These are phyloP conservation scores for Pelobates fuscus DNA, from an alignment of 2,113 vertebrate species.

Conservation along the genomic window DNA sequence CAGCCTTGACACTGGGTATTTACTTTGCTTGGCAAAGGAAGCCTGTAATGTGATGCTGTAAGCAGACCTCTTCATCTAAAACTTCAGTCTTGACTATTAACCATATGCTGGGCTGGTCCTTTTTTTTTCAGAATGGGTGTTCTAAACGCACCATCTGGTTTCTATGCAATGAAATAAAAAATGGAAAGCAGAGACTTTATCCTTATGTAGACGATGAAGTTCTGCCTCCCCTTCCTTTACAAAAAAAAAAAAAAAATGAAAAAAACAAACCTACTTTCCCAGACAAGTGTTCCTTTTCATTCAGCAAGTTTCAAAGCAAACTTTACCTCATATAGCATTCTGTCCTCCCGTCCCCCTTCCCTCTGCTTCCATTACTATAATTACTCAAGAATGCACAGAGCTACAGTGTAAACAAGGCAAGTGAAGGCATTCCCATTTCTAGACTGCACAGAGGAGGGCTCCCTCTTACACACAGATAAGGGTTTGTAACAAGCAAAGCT, in stretches of 20 bases:
- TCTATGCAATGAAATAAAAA: constrained; percentile 78
- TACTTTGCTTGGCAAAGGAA: constrained; percentile 80
- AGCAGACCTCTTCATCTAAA: constrained; percentile 73
- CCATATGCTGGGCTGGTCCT: constrained; percentile 79
- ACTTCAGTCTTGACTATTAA: constrained; percentile 73
- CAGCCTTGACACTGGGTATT: constrained; percentile 74
- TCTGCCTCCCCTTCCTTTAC: constrained; percentile 50
- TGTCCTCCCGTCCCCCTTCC: constrained; percentile 47
- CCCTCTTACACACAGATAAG: neutral
- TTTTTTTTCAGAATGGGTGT: constrained; percentile 73
- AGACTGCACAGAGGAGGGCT: neutral
- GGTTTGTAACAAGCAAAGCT: constrained; percentile 40
- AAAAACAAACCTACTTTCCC: constrained; percentile 41
- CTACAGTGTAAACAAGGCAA: constrained; percentile 52
- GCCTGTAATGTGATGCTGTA: constrained; percentile 76
- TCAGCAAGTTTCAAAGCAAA: constrained; percentile 55
- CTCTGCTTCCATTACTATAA: constrained; percentile 50
- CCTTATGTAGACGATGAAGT: constrained; percentile 63
- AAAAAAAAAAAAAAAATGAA: constrained; percentile 3
- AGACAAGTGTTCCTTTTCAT: constrained; percentile 58
- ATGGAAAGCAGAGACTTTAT: constrained; percentile 72
- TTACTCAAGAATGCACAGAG: constrained; percentile 52
- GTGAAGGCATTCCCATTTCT: constrained; percentile 40
- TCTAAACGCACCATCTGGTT: constrained; percentile 87
- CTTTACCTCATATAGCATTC: constrained; percentile 56